These are phyloP conservation scores for Mamestra configurata DNA, from an alignment of 1,140 invertebrate genomes.

Conservation along the genomic window DNA sequence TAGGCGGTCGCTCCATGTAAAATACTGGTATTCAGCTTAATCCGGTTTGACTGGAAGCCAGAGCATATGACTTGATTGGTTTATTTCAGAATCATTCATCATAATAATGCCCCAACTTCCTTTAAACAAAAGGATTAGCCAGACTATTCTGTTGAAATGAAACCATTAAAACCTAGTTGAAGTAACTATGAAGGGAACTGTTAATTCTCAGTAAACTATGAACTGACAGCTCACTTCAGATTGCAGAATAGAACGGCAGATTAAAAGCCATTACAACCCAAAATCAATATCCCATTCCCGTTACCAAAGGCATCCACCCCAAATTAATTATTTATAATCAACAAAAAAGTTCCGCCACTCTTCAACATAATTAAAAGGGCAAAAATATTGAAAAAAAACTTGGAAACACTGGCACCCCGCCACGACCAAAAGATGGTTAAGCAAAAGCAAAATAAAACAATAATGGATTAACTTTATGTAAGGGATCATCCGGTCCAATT, in stretches of 20 bases:
- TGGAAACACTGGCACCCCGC: not conserved
- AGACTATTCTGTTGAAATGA: too few relatives aligned
- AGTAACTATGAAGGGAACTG: too few relatives aligned
- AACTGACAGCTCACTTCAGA: too few relatives aligned
- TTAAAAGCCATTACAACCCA: not conserved
- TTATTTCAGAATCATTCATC: too few relatives aligned
- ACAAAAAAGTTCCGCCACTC: not conserved
- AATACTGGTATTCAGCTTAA: too few relatives aligned
- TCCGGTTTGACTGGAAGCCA: too few relatives aligned
- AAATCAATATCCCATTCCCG: not conserved
- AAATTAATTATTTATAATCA: slow-evolving; percentile 24
- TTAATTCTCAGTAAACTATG: too few relatives aligned
- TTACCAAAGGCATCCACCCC: not conserved
- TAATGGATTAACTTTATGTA: slow-evolving; percentile 1
- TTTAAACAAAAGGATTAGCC: too few relatives aligned
- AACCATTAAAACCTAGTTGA: too few relatives aligned
- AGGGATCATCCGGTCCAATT: not conserved
- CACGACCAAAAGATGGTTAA: not conserved
- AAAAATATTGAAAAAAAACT: slow-evolving; percentile 26
- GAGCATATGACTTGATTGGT: too few relatives aligned
- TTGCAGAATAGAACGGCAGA: not conserved
- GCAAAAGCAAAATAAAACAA: not conserved
- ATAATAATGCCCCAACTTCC: too few relatives aligned
- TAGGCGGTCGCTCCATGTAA: too few relatives aligned
- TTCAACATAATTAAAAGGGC: slow-evolving; percentile 16